A percentile compares a stretch with the other conserved stretches of the same genome.
phyloP scores from a whole-genome alignment of 1,140 invertebrate species.

The Sitobion miscanthi region DNA sequence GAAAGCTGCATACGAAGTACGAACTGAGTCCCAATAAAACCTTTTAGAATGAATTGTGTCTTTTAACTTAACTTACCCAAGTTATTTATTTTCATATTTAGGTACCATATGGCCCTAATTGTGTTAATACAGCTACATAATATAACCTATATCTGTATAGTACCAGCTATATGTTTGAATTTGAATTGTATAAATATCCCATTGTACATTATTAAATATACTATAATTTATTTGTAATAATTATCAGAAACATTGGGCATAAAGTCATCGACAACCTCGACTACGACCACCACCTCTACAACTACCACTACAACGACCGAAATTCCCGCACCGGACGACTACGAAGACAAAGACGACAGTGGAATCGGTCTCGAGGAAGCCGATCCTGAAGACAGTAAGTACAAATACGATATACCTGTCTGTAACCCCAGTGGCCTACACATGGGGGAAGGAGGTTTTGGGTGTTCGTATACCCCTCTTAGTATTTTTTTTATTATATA shows the following conservation, averaged over 20 bases:
- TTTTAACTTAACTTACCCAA: too few relatives aligned
- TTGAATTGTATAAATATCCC: background rate
- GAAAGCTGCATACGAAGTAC: too few relatives aligned
- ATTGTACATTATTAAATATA: background rate
- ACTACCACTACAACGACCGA: conserved; percentile 26
- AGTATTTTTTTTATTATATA: too few relatives aligned
- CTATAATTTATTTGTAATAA: background rate
- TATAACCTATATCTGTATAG: too few relatives aligned
- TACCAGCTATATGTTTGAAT: background rate
- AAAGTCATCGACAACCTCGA: background rate
- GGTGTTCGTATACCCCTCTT: too few relatives aligned
- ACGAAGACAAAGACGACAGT: conserved; percentile 20
- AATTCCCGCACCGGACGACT: background rate
- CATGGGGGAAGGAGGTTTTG: too few relatives aligned
- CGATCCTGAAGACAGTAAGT: conserved; percentile 46
- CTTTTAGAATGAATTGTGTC: too few relatives aligned
- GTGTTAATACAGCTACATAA: too few relatives aligned
- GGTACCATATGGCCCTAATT: too few relatives aligned
- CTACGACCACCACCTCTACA: conserved; percentile 1
- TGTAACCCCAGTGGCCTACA: too few relatives aligned
- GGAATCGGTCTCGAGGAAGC: conserved; percentile 38
- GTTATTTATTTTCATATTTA: too few relatives aligned
- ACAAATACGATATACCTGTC: background rate
- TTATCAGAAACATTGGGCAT: background rate
- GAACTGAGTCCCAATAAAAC: too few relatives aligned